Evolutionary conservation across 2,888 invertebrate species (phyloP).

Genomic region (Conomelus anceps): DNA sequence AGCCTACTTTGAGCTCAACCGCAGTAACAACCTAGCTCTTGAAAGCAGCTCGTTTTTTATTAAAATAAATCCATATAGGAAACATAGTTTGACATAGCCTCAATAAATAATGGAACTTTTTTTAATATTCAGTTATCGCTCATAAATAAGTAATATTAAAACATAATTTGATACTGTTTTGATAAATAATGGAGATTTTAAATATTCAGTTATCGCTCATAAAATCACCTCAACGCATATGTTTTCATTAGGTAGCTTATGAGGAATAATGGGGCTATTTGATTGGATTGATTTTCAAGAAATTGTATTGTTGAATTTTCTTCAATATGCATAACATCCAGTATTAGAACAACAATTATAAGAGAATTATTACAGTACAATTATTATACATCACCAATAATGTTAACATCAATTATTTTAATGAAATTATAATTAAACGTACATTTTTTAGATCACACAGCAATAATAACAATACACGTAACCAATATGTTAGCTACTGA

Average conservation of each 20-base stretch:
- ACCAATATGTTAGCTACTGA: background rate
- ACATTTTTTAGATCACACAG: background rate
- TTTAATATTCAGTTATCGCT: background rate
- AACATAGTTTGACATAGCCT: too few relatives aligned
- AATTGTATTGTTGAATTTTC: background rate
- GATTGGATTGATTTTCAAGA: background rate
- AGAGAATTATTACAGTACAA: background rate
- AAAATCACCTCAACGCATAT: background rate
- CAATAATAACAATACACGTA: background rate
- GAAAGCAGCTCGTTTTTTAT: background rate
- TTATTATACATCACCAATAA: background rate
- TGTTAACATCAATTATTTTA: background rate
- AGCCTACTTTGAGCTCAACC: background rate
- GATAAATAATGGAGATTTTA: background rate
- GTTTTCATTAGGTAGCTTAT: background rate
- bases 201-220: background rate
- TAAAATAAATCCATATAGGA: too few relatives aligned
- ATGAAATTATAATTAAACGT: background rate
- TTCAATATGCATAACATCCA: background rate
- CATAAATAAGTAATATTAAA: background rate
- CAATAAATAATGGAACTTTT: too few relatives aligned
- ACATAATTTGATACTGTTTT: background rate
- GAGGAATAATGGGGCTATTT: background rate
- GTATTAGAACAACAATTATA: background rate
- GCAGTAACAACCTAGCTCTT: background rate